Percentiles rank a stretch among this genome's conserved stretches.
Conservation (phyloP, 2,888 invertebrate genomes). For the Phyllotreta cruciferae region DNA sequence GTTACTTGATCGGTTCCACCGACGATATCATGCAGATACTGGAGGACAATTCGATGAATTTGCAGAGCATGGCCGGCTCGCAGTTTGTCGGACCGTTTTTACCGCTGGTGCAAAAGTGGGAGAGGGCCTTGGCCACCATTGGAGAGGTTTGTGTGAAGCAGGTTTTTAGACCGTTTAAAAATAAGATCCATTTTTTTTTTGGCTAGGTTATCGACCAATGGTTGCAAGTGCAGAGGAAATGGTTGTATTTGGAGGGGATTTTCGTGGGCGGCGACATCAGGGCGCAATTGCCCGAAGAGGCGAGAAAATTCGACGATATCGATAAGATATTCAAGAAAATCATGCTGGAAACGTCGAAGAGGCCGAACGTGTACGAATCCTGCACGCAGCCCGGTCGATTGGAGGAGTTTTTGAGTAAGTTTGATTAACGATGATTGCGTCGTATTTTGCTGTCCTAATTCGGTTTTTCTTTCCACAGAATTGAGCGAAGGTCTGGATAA, state of each 20-base stretch:
- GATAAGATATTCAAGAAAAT: constrained; percentile 82
- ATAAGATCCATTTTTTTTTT: too few relatives aligned
- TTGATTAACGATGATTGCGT: background rate
- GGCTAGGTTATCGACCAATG: constrained; percentile 85
- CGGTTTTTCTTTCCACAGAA: constrained; percentile 63
- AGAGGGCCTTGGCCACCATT: constrained; percentile 78
- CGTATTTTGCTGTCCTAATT: background rate
- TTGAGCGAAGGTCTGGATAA: constrained; percentile 80
- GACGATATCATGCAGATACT: constrained; percentile 78
- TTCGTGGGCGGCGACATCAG: constrained; percentile 91
- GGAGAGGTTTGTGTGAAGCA: constrained; percentile 59
- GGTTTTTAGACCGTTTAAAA: too few relatives aligned
- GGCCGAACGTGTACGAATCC: constrained; percentile 79
- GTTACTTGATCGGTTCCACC: constrained; percentile 63
- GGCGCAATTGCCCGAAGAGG: constrained; percentile 86
- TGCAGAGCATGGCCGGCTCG: constrained; percentile 91
- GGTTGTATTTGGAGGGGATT: constrained; percentile 92
- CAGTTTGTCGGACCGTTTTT: constrained; percentile 92
- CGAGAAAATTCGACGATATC: constrained; percentile 88
- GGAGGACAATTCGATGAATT: constrained; percentile 88
- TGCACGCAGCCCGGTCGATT: constrained; percentile 78
- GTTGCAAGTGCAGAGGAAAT: constrained; percentile 85
- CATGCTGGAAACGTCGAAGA: constrained; percentile 84
- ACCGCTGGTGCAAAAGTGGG: constrained; percentile 83
- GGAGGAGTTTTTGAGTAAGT: constrained; percentile 69